A percentile compares a stretch with the other conserved stretches of the same genome.
These are phyloP conservation scores for Myiothlypis coronata DNA, from an alignment of 2,797 vertebrate genomes.

Conservation along the genomic window DNA sequence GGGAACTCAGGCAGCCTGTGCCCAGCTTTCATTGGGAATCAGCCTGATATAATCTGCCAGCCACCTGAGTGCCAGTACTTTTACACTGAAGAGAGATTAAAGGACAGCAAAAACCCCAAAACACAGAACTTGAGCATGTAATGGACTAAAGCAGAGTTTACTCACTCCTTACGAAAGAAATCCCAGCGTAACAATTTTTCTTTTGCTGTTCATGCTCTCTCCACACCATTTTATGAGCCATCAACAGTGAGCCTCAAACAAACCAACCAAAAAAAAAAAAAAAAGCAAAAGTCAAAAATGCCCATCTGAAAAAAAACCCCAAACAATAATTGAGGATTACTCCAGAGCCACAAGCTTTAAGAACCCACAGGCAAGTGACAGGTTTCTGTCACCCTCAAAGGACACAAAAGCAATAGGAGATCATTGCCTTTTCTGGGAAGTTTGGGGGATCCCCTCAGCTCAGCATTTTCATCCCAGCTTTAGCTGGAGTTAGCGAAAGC, in stretches of 20 bases:
- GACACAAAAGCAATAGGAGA: not conserved
- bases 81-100: not conserved
- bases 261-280: not conserved
- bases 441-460: not conserved
- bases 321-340: not conserved
- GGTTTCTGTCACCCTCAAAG: not conserved
- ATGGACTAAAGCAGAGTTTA: not conserved
- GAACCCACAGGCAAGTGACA: not conserved
- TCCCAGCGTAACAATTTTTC: not conserved
- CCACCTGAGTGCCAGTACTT: not conserved
- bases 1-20: not conserved
- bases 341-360: not conserved
- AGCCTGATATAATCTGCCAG: not conserved
- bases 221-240: not conserved
- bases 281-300: not conserved
- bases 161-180: not conserved
- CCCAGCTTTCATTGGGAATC: not conserved
- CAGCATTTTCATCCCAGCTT: not conserved
- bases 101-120: not conserved
- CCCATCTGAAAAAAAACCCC: not conserved
- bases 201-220: not conserved
- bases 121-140: rapidly evolving
- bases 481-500: not conserved
- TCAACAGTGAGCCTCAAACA: not conserved
- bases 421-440: not conserved